phyloP scores from a whole-genome alignment of 1,140 invertebrate genomes.

The Drosophila ogumai region DNA sequence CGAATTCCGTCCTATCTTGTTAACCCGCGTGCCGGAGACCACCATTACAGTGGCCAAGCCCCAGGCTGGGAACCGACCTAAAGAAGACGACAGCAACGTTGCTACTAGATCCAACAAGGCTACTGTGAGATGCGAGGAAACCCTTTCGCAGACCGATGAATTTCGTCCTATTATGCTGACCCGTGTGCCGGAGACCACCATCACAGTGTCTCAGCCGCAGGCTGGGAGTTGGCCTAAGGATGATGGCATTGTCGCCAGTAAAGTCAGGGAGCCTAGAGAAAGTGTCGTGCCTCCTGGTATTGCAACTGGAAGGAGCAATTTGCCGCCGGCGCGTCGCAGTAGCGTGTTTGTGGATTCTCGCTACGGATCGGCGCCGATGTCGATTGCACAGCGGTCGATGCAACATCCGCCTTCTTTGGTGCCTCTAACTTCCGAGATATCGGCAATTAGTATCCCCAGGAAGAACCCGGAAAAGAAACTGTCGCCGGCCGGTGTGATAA shows the following conservation, averaged over 20 bases:
- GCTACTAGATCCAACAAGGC: not conserved
- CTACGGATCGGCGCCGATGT: slow-evolving; percentile 65
- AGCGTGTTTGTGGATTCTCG: slow-evolving; percentile 65
- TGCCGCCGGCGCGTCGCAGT: slow-evolving; percentile 42
- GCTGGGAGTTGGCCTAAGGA: not conserved
- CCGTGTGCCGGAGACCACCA: slow-evolving; percentile 40
- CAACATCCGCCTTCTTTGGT: slow-evolving; percentile 53
- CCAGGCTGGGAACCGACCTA: not conserved
- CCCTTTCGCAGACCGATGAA: slow-evolving; percentile 15
- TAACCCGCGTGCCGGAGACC: slow-evolving; percentile 45
- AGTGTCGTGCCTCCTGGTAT: not conserved
- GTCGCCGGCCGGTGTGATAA: slow-evolving; percentile 69
- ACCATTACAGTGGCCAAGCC: slow-evolving; percentile 20
- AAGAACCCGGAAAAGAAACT: slow-evolving; percentile 40
- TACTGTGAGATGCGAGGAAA: slow-evolving; percentile 1
- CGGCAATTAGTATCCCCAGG: slow-evolving; percentile 21
- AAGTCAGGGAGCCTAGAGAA: slow-evolving; percentile 3
- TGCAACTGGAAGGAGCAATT: slow-evolving; percentile 20
- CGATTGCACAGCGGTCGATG: slow-evolving; percentile 71
- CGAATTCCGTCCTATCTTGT: slow-evolving; percentile 59
- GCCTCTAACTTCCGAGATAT: slow-evolving; percentile 34
- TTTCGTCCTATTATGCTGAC: slow-evolving; percentile 63
- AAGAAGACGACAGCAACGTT: not conserved
- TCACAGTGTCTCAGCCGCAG: slow-evolving; percentile 13
- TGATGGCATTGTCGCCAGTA: slow-evolving; percentile 27